Evolutionary conservation across 2,113 vertebrate genomes (phyloP).

Genomic region (Elephantulus edwardii): DNA sequence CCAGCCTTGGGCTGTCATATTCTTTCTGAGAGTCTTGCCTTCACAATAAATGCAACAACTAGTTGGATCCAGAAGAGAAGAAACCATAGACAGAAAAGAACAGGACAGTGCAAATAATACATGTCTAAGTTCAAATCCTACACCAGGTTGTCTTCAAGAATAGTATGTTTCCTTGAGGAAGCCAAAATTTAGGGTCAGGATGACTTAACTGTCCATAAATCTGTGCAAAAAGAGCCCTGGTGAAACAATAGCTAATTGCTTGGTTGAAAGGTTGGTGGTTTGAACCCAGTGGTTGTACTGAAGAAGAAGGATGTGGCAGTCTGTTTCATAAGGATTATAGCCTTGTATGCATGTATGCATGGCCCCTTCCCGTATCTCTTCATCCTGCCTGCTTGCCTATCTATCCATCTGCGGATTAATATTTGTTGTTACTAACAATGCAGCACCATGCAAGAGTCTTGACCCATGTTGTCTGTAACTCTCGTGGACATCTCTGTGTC

Average conservation of each 20-base stretch:
- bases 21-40: not conserved
- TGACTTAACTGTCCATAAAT: not conserved
- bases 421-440: no score
- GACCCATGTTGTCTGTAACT: no score
- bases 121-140: not conserved
- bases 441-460: no score
- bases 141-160: not conserved
- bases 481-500: no score
- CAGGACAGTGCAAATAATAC: not conserved
- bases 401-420: no score
- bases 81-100: not conserved
- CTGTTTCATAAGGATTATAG: not conserved
- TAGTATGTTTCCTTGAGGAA: not conserved
- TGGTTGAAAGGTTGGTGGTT: not conserved
- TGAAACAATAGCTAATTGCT: not conserved
- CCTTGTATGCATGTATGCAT: no score
- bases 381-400: no score
- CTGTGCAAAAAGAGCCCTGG: not conserved
- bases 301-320: not conserved
- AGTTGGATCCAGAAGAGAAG: not conserved
- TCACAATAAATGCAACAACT: not conserved
- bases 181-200: not conserved
- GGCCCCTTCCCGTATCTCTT: no score
- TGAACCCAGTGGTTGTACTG: not conserved
- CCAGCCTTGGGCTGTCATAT: not conserved